phyloP scores from a whole-genome alignment of 2,113 vertebrate species.

The Osmerus mordax region DNA sequence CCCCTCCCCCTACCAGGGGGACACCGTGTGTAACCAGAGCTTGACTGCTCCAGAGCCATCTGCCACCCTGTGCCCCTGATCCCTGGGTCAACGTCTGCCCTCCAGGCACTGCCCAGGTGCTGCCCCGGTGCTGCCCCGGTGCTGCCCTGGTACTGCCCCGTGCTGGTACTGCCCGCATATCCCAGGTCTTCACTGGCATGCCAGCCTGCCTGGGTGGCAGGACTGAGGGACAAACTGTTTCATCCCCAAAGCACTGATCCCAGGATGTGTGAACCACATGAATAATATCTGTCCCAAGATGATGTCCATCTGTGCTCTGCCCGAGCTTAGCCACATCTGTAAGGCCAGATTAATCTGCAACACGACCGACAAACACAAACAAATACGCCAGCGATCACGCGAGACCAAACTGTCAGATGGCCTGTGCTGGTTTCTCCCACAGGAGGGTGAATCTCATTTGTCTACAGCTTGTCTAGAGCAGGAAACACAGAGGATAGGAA shows the following conservation, averaged over 20 bases:
- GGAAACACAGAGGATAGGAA: constrained; percentile 23
- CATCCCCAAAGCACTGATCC: no score
- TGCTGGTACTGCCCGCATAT: not conserved
- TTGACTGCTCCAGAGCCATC: constrained; percentile 8
- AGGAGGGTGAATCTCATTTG: constrained; percentile 15
- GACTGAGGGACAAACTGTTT: not conserved
- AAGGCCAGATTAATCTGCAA: constrained; percentile 35
- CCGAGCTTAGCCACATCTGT: constrained; percentile 24
- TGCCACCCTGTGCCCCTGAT: no score
- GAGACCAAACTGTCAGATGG: not conserved
- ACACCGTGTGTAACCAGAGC: constrained; percentile 30
- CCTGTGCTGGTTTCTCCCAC: constrained; percentile 12
- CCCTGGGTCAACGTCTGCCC: constrained; percentile 28
- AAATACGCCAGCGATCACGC: not conserved
- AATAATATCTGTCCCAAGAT: not conserved
- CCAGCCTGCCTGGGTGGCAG: constrained; percentile 7
- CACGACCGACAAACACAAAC: constrained; percentile 24
- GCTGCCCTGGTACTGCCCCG: not conserved
- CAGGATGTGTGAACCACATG: not conserved
- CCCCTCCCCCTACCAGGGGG: not conserved
- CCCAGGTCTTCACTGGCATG: constrained; percentile 6
- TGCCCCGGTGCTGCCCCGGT: not conserved
- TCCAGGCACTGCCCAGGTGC: not conserved
- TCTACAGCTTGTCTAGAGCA: constrained; percentile 4
- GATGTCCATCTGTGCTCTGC: constrained; percentile 20